Conservation (phyloP, 1,140 invertebrate genomes). For the Agrypnia vestita region DNA sequence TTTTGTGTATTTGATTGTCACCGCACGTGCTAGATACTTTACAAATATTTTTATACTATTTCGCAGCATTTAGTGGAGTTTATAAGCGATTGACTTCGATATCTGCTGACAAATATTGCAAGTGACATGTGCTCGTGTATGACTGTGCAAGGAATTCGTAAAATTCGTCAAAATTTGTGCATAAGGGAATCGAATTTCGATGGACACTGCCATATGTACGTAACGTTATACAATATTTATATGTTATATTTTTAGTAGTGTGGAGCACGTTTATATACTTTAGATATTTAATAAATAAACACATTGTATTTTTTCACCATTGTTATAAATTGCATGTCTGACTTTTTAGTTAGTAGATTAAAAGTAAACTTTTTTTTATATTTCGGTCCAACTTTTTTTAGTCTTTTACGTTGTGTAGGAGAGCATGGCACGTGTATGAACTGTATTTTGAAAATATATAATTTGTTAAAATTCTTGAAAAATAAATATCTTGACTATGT, state of each 20-base stretch:
- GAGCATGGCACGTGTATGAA: too few relatives aligned
- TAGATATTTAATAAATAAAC: not conserved
- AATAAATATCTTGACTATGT: too few relatives aligned
- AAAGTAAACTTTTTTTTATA: not conserved
- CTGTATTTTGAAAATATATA: too few relatives aligned
- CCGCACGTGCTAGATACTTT: slow-evolving; percentile 15
- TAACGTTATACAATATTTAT: not conserved
- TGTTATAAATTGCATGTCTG: not conserved
- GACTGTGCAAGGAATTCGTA: slow-evolving; percentile 19
- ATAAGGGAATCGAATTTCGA: slow-evolving; percentile 17
- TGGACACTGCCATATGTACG: slow-evolving; percentile 38
- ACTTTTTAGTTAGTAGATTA: not conserved
- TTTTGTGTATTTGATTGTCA: slow-evolving; percentile 4
- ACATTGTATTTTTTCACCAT: slow-evolving; percentile 28
- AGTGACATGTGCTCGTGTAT: slow-evolving; percentile 36
- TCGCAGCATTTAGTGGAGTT: not conserved
- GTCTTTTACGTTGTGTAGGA: too few relatives aligned
- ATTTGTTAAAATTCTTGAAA: too few relatives aligned
- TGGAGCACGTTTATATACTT: slow-evolving; percentile 6
- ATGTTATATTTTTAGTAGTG: slow-evolving; percentile 9
- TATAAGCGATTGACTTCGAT: not conserved
- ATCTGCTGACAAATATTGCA: slow-evolving; percentile 8
- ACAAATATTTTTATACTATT: not conserved
- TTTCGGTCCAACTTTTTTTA: too few relatives aligned
- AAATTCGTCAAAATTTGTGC: not conserved